Conservation (phyloP, 2,113 vertebrate species). For the Orientallactaga bullata region DNA sequence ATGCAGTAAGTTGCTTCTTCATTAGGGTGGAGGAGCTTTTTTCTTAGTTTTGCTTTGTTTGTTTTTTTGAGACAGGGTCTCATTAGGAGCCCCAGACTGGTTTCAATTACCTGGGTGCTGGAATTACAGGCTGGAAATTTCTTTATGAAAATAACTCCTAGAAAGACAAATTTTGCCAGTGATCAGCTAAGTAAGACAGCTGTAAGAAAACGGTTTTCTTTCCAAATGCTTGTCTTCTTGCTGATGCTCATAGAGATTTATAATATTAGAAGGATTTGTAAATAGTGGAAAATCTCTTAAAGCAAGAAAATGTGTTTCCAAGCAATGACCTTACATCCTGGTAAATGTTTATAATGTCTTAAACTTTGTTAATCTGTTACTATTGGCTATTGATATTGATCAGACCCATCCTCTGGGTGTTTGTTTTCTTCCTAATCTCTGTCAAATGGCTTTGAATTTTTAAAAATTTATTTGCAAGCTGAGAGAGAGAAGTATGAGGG, state of each 20-base stretch:
- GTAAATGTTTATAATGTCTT: neutral
- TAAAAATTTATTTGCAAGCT: neutral
- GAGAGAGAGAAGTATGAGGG: too few species aligned
- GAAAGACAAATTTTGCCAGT: neutral
- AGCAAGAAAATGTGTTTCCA: neutral
- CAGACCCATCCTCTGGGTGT: neutral
- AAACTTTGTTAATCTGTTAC: neutral
- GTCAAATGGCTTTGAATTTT: too few species aligned
- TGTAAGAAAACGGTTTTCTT: neutral
- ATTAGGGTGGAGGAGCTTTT: neutral
- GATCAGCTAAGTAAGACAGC: neutral
- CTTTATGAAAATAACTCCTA: slow-evolving; percentile 13
- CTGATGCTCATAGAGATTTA: neutral
- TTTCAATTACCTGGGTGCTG: neutral
- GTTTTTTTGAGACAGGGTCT: neutral
- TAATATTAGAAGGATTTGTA: slow-evolving; percentile 2
- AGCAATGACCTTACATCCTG: neutral
- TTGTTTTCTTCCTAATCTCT: neutral
- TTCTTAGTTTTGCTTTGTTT: neutral
- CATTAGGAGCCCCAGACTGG: too few species aligned
- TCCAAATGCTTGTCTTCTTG: neutral
- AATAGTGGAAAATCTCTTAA: neutral
- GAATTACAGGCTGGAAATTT: neutral
- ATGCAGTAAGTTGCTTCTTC: slow-evolving; percentile 92
- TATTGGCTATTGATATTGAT: neutral